Base-by-base conservation (phyloP, 2,888 invertebrate genomes). In the Leptodirus hochenwartii region DNA sequence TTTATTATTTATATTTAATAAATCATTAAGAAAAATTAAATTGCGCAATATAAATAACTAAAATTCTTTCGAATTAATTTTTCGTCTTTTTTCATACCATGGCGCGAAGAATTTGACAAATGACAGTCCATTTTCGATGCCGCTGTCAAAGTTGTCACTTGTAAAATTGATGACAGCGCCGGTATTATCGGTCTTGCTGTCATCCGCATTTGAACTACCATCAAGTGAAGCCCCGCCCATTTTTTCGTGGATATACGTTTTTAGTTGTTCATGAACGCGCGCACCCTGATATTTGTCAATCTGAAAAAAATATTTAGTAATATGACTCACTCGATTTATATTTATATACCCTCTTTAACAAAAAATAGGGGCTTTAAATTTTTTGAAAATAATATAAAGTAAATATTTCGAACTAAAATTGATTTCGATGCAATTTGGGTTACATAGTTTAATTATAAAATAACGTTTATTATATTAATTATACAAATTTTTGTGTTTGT, bases 71-170 rank as follows among this genome's bases (percentile, higher is more conserved):
- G 6, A 8, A 33, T 1, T 15, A 15, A 24, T 11, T 20, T 10
- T 3, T 16, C 16, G 30, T 25, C 17, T 14, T 27, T 9, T 12
- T 10, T 31, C 47, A 53, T 55, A 70, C 87, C 87, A 88, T 2
- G 88, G 85, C 3, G 85, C 85, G 58, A 76, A 88, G 49, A 81
- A 88, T 53, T 87, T 82, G 15, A 88, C 68, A 47, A 87, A 84
- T 0, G 77, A 71, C 16, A 78, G 52, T 30, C 80, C 81, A 14
- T 66, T 68, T 38, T 74, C 64, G 22, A 81, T 59, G 31, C 69
- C 69, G 17, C 71, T 62, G 22, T 73, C 66, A 46, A 87, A 88
- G 32, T 67, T 74, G 27, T 75, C 72, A 15, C 69, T 71, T 0
- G 67, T 74, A 34, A 87, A 61, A 24, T 65, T 58, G 5, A 68